Percentiles rank a stretch among this genome's conserved stretches.
phyloP scores from a whole-genome alignment of 2,797 vertebrate genomes.

The Chanos chanos region DNA sequence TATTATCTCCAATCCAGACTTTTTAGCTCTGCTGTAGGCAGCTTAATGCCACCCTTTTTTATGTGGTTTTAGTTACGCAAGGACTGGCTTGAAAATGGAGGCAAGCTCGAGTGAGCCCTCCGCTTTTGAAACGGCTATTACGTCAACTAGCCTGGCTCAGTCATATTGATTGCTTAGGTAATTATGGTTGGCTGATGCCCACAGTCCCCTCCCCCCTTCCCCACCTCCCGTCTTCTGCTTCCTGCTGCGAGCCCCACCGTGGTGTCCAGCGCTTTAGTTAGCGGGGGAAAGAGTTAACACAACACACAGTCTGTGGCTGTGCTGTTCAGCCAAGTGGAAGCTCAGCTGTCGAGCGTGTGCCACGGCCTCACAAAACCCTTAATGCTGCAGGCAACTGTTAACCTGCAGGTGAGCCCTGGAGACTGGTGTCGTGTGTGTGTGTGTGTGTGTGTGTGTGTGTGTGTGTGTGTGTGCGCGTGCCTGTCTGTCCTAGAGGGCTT shows the following conservation, averaged over 20 bases:
- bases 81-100: too few relatives aligned
- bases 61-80: too few relatives aligned
- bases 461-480: conserved; percentile 5
- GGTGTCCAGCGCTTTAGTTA: conserved; percentile 31
- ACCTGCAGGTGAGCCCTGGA: conserved; percentile 48
- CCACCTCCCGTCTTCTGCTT: conserved; percentile 16
- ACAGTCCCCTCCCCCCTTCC: background rate
- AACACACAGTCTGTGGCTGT: conserved; percentile 21
- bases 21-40: too few relatives aligned
- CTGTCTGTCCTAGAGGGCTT: background rate
- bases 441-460: conserved; percentile 17
- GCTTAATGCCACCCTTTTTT: too few relatives aligned
- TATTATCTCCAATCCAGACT: too few relatives aligned
- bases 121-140: conserved; percentile 29
- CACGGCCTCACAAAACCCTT: conserved; percentile 35
- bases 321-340: conserved; percentile 41
- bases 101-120: conserved; percentile 17
- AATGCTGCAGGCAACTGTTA: conserved; percentile 49
- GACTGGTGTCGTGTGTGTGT: conserved; percentile 28
- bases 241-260: conserved; percentile 38
- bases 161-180: conserved; percentile 39
- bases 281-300: conserved; percentile 40
- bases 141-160: conserved; percentile 32
- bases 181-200: conserved; percentile 48
- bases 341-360: conserved; percentile 33